Percentiles rank a stretch among this genome's conserved stretches.
Conservation (phyloP, 2,888 invertebrate species). For the Cantharis nigra region DNA sequence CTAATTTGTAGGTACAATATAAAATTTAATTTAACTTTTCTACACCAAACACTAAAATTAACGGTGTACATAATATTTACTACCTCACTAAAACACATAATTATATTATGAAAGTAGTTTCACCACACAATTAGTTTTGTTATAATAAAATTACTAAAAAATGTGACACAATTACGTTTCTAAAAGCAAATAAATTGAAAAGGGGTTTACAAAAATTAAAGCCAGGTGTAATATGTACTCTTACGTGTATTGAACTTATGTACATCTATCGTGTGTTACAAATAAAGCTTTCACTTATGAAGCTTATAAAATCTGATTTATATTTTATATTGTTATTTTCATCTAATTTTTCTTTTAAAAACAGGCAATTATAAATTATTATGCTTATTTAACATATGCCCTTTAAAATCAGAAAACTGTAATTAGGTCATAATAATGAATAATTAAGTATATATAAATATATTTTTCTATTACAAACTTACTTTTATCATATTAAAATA, state of each 20-base stretch:
- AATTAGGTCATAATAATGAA: not conserved
- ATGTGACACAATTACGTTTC: not conserved
- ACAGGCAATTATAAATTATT: not conserved
- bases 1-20: too few species aligned
- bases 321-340: not conserved
- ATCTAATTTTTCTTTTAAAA: not conserved
- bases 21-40: too few species aligned
- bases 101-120: not conserved
- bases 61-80: not conserved
- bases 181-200: not conserved
- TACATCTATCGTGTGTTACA: not conserved
- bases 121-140: not conserved
- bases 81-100: not conserved
- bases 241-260: constrained; percentile 19
- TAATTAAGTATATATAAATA: too few species aligned
- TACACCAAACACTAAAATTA: not conserved
- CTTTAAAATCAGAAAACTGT: not conserved
- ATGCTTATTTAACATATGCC: not conserved
- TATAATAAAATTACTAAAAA: not conserved
- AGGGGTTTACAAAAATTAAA: constrained; percentile 2
- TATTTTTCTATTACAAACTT: not conserved
- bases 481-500: too few species aligned
- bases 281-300: not conserved
- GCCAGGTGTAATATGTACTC: constrained; percentile 21
- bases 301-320: not conserved